A percentile compares a stretch with the other conserved stretches of the same genome.
phyloP scores from a whole-genome alignment of 1,140 invertebrate genomes.

The Pseudomyrmex sp. region DNA sequence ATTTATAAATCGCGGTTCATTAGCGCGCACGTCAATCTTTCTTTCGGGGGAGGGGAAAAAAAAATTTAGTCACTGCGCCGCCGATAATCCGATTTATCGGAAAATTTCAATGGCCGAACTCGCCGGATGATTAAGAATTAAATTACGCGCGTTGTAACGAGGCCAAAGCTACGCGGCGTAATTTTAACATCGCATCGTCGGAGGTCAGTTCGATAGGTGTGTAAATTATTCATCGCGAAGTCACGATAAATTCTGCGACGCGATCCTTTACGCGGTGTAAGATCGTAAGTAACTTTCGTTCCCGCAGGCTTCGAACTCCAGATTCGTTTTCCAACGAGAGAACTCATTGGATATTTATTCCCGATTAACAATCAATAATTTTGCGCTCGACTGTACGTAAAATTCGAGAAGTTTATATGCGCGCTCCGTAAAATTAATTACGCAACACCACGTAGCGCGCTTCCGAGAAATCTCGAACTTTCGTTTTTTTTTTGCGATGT shows the following conservation, averaged over 20 bases:
- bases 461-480: too few species aligned
- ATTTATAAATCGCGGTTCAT: conserved; percentile 51
- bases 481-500: neutral
- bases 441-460: too few species aligned
- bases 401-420: too few species aligned
- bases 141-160: conserved; percentile 30
- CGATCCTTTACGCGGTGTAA: neutral
- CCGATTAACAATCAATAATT: too few species aligned
- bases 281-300: neutral
- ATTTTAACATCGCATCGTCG: conserved; percentile 24
- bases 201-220: neutral
- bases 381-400: too few species aligned
- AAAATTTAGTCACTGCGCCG: conserved; percentile 5
- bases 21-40: conserved; percentile 21
- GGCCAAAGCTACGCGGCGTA: neutral
- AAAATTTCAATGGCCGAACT: conserved; percentile 41
- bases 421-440: too few species aligned
- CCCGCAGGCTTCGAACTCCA: too few species aligned
- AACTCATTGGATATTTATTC: too few species aligned
- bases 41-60: neutral
- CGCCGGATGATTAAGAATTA: conserved; percentile 41
- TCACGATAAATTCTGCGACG: neutral
- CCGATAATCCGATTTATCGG: conserved; percentile 44
- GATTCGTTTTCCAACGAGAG: too few species aligned
- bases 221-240: conserved; percentile 28